A percentile compares a stretch with the other conserved stretches of the same genome.
These are phyloP conservation scores for Sycon ciliatum DNA, from an alignment of 37 sponge, comb jelly and placozoan species.

Conservation along the genomic window DNA sequence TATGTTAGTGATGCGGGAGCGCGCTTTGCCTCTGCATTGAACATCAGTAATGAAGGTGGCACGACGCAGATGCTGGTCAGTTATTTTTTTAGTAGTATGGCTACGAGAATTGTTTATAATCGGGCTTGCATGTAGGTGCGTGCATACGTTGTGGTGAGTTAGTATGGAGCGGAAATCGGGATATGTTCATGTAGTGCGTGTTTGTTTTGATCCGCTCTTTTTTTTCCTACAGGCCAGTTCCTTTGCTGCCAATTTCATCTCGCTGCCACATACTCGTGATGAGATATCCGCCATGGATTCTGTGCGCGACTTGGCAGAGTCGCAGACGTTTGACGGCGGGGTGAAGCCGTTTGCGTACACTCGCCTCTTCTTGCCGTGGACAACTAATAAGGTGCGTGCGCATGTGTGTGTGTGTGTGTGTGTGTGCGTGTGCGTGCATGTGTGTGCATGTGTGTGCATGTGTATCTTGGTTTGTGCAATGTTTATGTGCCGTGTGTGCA, in stretches of 20 bases:
- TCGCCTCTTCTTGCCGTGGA: background rate
- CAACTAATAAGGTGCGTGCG: background rate
- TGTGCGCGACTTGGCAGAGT: background rate
- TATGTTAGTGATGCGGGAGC: too few species aligned
- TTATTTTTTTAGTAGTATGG: too few species aligned
- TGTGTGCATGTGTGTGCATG: background rate
- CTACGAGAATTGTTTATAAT: too few species aligned
- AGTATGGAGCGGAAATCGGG: too few species aligned
- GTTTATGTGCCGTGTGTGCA: background rate
- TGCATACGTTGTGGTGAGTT: too few species aligned
- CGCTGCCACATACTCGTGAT: constrained; percentile 27
- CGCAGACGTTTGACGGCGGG: background rate
- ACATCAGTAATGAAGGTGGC: too few species aligned
- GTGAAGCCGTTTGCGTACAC: background rate
- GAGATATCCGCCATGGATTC: constrained; percentile 46
- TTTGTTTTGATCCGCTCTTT: background rate
- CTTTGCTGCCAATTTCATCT: background rate
- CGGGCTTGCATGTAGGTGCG: too few species aligned
- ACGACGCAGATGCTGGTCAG: too few species aligned
- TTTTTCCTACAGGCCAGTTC: background rate
- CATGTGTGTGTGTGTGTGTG: background rate
- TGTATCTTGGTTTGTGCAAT: background rate
- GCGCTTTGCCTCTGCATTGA: too few species aligned
- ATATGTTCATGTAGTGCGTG: background rate
- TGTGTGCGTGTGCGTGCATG: constrained; percentile 23